A percentile compares a stretch with the other conserved stretches of the same genome.
Conservation (phyloP, 2,797 vertebrate species). For the Gymnodraco acuticeps region DNA sequence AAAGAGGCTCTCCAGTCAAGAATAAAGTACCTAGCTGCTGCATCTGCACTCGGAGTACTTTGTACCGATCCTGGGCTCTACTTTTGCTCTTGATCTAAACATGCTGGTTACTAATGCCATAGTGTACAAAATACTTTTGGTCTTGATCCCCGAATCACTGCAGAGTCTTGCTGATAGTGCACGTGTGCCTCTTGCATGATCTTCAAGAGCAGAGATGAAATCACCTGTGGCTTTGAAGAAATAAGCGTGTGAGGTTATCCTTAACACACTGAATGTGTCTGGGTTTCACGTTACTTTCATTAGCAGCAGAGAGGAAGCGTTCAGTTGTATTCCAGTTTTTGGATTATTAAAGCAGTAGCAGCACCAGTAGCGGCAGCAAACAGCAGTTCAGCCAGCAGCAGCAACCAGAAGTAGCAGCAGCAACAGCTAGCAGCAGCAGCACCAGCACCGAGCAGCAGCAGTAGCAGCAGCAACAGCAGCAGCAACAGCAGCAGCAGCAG, state of each 20-base stretch:
- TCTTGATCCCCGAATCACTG: not conserved
- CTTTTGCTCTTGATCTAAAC: fast-evolving
- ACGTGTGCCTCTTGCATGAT: fast-evolving
- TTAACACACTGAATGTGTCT: not conserved
- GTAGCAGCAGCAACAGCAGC: too few relatives aligned
- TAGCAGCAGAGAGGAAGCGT: too few relatives aligned
- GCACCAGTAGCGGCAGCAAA: too few relatives aligned
- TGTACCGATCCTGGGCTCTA: slow-evolving; percentile 7
- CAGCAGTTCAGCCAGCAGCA: too few relatives aligned
- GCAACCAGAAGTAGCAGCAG: too few relatives aligned
- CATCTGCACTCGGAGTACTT: slow-evolving; percentile 7
- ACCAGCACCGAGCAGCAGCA: too few relatives aligned
- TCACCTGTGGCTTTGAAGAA: not conserved
- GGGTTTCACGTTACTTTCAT: not conserved
- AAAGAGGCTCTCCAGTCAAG: not conserved
- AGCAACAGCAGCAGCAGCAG: too few relatives aligned
- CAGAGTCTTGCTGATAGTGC: not conserved
- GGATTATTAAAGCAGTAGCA: too few relatives aligned
- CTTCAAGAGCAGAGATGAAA: not conserved
- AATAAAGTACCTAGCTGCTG: fast-evolving
- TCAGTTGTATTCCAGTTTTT: not conserved
- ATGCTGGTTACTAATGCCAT: fast-evolving
- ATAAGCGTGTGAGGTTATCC: fast-evolving
- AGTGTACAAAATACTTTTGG: not conserved
- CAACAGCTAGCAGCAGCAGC: too few relatives aligned